Base-by-base conservation (phyloP, 2,888 invertebrate species). In the Protophormia terraenovae region DNA sequence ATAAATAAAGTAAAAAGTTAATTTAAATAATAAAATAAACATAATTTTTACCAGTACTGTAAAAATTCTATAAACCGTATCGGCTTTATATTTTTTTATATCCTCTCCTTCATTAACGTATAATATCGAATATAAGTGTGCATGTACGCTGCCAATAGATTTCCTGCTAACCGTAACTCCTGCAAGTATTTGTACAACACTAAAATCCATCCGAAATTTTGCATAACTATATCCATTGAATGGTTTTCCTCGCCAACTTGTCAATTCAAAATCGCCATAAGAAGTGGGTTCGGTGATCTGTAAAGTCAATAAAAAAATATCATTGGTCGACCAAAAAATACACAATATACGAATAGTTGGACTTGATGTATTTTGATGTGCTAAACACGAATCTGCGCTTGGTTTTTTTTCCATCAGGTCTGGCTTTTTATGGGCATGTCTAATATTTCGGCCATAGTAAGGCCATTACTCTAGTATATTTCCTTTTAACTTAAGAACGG, bases 21-120 rank as follows among this genome's bases (percentile, higher is more conserved):
- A n/a, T n/a, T n/a, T n/a, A n/a, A n/a, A n/a, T n/a, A n/a, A n/a
- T n/a, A n/a, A n/a, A n/a, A n/a, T n/a, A n/a, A n/a, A n/a, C n/a
- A n/a, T n/a, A n/a, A n/a, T n/a, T n/a, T n/a, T 93, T 93, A 97
- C 97, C 94, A 96, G 94, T 29, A 97, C 96, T 0, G 97, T 97
- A 66, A 96, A 96, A 72, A 98, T 95, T 87, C 97, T 94, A 93
- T 98, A 98, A n/a, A 96, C 96, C 35, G 96, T 95, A 88, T 96
- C 95, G 3, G 97, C 97, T 0, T 96, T 96, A 88, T 96, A 95
- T 92, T 96, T 96, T 88, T 94, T 94, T 94, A 96, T 95, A 69
- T 94, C 94, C 87, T 94, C 94, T 58, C 95, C 94, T 91, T 95
- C 95, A 87, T 94, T 94, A 88, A 96, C 94, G 64, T 94, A 93